These are phyloP conservation scores for Sarcophaga variegata DNA, from an alignment of 2,888 invertebrate species.

Conservation along the genomic window DNA sequence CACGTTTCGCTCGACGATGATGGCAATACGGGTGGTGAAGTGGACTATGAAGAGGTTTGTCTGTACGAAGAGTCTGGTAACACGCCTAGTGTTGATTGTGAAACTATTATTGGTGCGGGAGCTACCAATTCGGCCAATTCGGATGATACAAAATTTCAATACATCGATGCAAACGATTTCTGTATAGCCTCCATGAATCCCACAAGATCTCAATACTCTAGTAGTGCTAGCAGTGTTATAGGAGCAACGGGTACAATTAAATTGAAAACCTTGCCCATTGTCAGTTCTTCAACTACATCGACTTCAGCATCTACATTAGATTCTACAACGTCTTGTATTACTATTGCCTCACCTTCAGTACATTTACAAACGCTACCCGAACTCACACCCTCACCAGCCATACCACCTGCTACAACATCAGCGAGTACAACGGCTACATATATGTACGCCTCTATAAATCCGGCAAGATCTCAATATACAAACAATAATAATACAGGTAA, in stretches of 20 bases:
- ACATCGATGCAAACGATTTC: constrained; percentile 77
- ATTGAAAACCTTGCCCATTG: constrained; percentile 76
- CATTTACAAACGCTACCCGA: constrained; percentile 54
- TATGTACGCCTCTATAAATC: constrained; percentile 70
- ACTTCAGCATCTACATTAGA: constrained; percentile 70
- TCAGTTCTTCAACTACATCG: constrained; percentile 73
- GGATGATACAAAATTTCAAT: constrained; percentile 73
- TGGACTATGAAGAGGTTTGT: constrained; percentile 78
- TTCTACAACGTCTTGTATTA: constrained; percentile 53
- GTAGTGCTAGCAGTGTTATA: constrained; percentile 65
- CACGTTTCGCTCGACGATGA: constrained; percentile 74
- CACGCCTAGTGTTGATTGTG: constrained; percentile 74
- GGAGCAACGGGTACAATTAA: constrained; percentile 70
- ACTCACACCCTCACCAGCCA: constrained; percentile 44
- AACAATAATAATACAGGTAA: constrained; percentile 56
- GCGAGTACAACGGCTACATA: constrained; percentile 49
- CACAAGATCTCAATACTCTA: constrained; percentile 65
- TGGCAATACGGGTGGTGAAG: constrained; percentile 75
- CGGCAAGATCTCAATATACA: constrained; percentile 59
- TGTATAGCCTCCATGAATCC: constrained; percentile 75
- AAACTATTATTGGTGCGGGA: constrained; percentile 73
- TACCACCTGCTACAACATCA: constrained; percentile 44
- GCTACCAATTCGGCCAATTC: constrained; percentile 74
- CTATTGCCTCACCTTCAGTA: constrained; percentile 56
- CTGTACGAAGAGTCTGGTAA: constrained; percentile 78